Percentiles rank a stretch among this genome's conserved stretches.
phyloP scores from a whole-genome alignment of 1,140 invertebrate genomes.

The Rhysida immarginata region DNA sequence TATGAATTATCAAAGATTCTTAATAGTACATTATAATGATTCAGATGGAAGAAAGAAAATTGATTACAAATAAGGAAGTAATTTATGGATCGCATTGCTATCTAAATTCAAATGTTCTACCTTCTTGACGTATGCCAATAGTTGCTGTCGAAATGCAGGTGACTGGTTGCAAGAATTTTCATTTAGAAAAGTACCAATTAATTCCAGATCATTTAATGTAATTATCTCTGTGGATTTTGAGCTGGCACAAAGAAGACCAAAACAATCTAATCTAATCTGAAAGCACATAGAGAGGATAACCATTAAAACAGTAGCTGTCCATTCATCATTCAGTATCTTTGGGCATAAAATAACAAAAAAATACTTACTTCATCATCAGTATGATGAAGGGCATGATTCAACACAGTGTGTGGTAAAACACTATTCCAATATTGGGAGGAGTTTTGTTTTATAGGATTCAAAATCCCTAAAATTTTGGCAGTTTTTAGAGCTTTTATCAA shows the following conservation, averaged over 20 bases:
- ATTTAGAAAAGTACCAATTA: constrained; percentile 47
- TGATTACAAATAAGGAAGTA: too few species aligned
- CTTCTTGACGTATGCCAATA: constrained; percentile 33
- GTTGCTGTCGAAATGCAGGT: constrained; percentile 36
- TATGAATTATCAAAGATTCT: too few species aligned
- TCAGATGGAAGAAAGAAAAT: too few species aligned
- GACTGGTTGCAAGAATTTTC: constrained; percentile 55
- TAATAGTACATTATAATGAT: too few species aligned
- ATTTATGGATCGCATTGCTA: too few species aligned
- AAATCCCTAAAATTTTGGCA: neutral
- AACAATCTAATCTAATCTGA: constrained; percentile 36
- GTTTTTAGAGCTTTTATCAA: constrained; percentile 5
- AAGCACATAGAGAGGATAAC: too few species aligned
- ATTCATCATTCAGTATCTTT: constrained; percentile 7
- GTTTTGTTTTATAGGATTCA: neutral
- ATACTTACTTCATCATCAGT: constrained; percentile 29
- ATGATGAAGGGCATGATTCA: constrained; percentile 28
- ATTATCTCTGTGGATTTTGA: constrained; percentile 54
- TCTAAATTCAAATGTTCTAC: too few species aligned
- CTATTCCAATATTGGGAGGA: constrained; percentile 24
- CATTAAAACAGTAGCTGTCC: too few species aligned
- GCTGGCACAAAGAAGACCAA: constrained; percentile 55
- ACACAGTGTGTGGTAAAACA: constrained; percentile 23
- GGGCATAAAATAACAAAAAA: constrained; percentile 10
- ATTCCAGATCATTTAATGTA: constrained; percentile 41